Percentiles rank a stretch among this genome's conserved stretches.
Conservation (phyloP, 2,888 invertebrate genomes). For the Sarcophaga variegata region DNA sequence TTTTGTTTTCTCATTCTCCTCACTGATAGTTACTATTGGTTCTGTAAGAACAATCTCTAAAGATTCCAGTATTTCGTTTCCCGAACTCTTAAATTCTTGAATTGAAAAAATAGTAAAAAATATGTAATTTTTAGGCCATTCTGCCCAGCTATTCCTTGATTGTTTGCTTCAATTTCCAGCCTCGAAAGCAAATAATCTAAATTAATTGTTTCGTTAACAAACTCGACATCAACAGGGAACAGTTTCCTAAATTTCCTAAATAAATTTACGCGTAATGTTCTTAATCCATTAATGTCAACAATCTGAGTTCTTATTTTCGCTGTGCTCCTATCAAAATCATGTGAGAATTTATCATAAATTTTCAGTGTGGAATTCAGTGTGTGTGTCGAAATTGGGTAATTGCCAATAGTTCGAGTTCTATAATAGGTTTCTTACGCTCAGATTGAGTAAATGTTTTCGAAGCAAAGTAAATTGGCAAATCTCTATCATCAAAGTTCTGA, state of each 20-base stretch:
- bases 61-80: slow-evolving; percentile 10
- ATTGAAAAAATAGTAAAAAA: slow-evolving; percentile 13
- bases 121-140: slow-evolving; percentile 26
- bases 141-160: not conserved
- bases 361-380: too few relatives aligned
- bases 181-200: slow-evolving; percentile 51
- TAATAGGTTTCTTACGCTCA: slow-evolving; percentile 17
- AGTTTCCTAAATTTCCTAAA: not conserved
- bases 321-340: not conserved
- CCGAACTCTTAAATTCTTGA: not conserved
- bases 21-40: slow-evolving; percentile 23
- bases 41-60: slow-evolving; percentile 34
- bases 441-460: slow-evolving; percentile 16
- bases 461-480: not conserved
- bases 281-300: not conserved
- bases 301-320: not conserved
- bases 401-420: slow-evolving; percentile 58
- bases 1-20: slow-evolving; percentile 30
- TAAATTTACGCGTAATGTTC: not conserved
- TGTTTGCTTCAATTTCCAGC: slow-evolving; percentile 41
- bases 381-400: slow-evolving; percentile 68
- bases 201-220: slow-evolving; percentile 34
- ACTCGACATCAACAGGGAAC: slow-evolving; percentile 10
- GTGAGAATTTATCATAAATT: slow-evolving; percentile 4
- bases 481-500: slow-evolving; percentile 2